Evolutionary conservation across 2,888 invertebrate genomes (phyloP).

Genomic region (Nesidiocoris tenuis): DNA sequence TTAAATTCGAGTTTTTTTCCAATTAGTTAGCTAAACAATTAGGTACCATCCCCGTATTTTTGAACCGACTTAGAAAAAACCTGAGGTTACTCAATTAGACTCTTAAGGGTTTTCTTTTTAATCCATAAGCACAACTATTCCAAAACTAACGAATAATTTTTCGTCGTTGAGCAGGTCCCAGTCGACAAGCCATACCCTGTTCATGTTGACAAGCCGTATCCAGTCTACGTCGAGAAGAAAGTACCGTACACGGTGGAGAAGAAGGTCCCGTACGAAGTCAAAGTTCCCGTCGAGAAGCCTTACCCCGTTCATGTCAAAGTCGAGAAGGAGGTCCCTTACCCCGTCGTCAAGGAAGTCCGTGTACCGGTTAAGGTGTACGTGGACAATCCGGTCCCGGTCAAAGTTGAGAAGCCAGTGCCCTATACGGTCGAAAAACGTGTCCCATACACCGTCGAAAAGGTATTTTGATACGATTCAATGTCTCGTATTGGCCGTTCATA

Average conservation of each 20-base stretch:
- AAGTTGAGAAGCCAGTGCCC: conserved; percentile 44
- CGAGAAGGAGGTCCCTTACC: conserved; percentile 46
- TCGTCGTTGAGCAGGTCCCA: conserved; percentile 18
- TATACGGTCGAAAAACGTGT: conserved; percentile 43
- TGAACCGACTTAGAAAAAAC: too few species aligned
- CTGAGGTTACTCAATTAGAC: too few species aligned
- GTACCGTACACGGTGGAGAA: conserved; percentile 57
- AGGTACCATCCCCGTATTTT: too few species aligned
- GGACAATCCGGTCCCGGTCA: conserved; percentile 37
- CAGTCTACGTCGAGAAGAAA: conserved; percentile 72
- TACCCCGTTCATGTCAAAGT: conserved; percentile 45
- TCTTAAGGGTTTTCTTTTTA: too few species aligned
- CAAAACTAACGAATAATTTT: not conserved
- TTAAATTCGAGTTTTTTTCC: too few species aligned
- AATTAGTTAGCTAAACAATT: too few species aligned
- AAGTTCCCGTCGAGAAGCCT: conserved; percentile 46
- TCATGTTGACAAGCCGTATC: conserved; percentile 60
- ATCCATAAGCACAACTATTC: too few species aligned
- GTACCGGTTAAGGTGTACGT: conserved; percentile 63
- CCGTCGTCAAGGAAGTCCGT: conserved; percentile 44
- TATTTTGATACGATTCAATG: too few species aligned
- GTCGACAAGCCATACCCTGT: conserved; percentile 46
- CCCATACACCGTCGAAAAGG: conserved; percentile 46
- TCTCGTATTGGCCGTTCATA: too few species aligned
- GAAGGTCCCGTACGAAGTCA: conserved; percentile 56